Evolutionary conservation across 2,113 vertebrate species (phyloP).

Genomic region (Illadopsis cleaveri): DNA sequence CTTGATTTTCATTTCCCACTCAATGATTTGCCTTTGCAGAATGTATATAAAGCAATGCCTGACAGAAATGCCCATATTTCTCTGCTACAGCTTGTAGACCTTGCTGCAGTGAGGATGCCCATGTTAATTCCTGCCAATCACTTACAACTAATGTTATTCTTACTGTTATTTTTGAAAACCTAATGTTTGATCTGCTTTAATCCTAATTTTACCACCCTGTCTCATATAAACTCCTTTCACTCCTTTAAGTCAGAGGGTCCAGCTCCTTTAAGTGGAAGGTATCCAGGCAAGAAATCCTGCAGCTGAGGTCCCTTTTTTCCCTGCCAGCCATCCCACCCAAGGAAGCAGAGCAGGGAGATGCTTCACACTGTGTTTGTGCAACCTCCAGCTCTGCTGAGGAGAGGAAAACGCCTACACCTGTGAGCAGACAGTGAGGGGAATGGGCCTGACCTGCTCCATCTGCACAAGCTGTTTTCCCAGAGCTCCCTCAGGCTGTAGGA

Average conservation of each 20-base stretch:
- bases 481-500: background rate
- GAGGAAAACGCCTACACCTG: slow-evolving; percentile 8
- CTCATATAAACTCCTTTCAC: background rate
- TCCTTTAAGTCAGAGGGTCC: background rate
- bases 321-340: background rate
- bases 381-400: background rate
- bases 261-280: background rate
- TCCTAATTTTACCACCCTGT: background rate
- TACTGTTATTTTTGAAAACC: background rate
- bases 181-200: background rate
- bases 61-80: background rate
- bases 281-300: background rate
- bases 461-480: background rate
- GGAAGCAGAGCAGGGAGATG: background rate
- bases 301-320: background rate
- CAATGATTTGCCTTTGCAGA: slow-evolving; percentile 39
- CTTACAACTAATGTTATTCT: background rate
- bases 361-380: background rate
- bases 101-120: background rate
- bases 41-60: background rate
- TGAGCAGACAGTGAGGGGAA: background rate
- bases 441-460: background rate
- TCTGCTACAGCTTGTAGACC: background rate
- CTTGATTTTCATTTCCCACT: slow-evolving; percentile 59
- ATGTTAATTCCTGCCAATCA: background rate